Conservation (phyloP, 2,113 vertebrate species). For the Elephantulus edwardii region DNA sequence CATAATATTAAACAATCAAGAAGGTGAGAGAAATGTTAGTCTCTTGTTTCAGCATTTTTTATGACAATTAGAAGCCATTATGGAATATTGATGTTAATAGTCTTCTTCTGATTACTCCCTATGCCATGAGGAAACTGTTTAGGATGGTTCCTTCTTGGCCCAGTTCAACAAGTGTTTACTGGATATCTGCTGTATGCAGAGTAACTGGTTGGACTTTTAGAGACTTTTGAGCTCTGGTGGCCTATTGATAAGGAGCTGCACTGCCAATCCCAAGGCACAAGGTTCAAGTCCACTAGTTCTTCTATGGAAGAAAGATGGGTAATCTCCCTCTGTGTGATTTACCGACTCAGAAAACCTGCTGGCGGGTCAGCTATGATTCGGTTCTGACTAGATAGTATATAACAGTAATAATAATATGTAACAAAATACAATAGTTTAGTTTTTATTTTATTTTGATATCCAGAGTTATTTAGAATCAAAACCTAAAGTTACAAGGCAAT, state of each 20-base stretch:
- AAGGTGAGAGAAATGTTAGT: constrained; percentile 44
- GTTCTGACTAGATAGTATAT: too few species aligned
- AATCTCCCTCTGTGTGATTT: too few species aligned
- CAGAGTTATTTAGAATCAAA: constrained; percentile 13
- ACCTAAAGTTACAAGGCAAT: background rate
- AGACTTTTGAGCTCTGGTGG: too few species aligned
- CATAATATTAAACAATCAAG: constrained; percentile 58
- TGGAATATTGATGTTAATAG: constrained; percentile 62
- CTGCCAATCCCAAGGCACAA: too few species aligned
- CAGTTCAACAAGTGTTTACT: constrained; percentile 55
- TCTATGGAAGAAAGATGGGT: too few species aligned
- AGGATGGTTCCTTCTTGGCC: constrained; percentile 36
- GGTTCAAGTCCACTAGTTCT: too few species aligned
- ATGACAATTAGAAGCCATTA: constrained; percentile 24
- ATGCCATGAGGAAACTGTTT: constrained; percentile 57
- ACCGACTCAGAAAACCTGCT: too few species aligned
- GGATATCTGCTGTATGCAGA: background rate
- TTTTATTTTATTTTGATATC: background rate
- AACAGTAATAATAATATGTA: too few species aligned
- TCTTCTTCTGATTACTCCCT: constrained; percentile 46
- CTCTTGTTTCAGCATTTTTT: constrained; percentile 46
- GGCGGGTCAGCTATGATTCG: too few species aligned
- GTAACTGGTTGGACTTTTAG: too few species aligned
- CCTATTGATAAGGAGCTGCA: too few species aligned
- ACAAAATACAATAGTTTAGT: background rate